These are phyloP conservation scores for Delichon dasypus DNA, from an alignment of 2,797 vertebrate genomes.

Conservation along the genomic window DNA sequence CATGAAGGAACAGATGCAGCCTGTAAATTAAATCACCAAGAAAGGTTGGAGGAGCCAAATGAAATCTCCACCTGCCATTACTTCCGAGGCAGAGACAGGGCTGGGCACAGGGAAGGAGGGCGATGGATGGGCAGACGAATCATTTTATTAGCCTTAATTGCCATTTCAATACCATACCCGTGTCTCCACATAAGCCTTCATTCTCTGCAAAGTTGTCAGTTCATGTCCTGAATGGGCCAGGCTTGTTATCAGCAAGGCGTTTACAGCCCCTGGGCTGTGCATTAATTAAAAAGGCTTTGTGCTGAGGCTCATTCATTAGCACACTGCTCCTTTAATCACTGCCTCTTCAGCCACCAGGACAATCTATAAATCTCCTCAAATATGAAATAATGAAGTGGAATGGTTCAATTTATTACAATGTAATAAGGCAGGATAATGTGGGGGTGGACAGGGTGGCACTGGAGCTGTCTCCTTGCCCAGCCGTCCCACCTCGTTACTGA, in stretches of 20 bases:
- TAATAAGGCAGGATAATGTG: conserved; percentile 75
- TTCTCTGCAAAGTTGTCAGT: conserved; percentile 69
- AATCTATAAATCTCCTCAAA: conserved; percentile 83
- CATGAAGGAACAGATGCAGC: not conserved
- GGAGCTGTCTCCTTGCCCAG: conserved; percentile 44
- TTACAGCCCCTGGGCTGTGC: conserved; percentile 75
- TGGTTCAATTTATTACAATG: conserved; percentile 78
- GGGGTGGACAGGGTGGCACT: conserved; percentile 65
- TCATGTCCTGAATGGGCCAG: conserved; percentile 69
- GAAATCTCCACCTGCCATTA: not conserved
- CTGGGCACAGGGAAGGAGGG: not conserved
- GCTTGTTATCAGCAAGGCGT: conserved; percentile 73
- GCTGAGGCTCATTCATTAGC: conserved; percentile 74
- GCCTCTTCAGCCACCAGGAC: conserved; percentile 79
- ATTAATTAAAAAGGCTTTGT: conserved; percentile 79
- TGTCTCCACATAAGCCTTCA: conserved; percentile 51
- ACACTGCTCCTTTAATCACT: conserved; percentile 77
- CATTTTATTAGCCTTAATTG: conserved; percentile 65
- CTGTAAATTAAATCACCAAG: conserved; percentile 1
- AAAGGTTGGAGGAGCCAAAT: conserved; percentile 32
- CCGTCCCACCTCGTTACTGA: conserved; percentile 58
- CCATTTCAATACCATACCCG: conserved; percentile 49
- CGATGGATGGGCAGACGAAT: not conserved
- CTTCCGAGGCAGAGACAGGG: not conserved
- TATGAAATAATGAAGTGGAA: conserved; percentile 83